phyloP scores from a whole-genome alignment of 37 sponge, comb jelly and placozoan genomes.

The Chondrilla cf. caribensis region DNA sequence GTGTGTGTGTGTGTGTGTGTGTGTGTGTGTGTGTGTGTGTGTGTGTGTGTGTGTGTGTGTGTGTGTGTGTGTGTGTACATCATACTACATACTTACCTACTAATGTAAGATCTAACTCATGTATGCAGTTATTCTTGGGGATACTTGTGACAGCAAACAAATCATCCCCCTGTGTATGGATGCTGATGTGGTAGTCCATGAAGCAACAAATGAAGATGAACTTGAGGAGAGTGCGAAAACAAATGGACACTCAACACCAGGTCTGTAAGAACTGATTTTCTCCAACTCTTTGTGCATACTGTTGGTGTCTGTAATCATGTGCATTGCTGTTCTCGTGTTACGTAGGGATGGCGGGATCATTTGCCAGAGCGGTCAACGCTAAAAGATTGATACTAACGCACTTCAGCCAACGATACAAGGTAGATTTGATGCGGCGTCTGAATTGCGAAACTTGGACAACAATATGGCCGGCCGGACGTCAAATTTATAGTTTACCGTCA shows the following conservation, averaged over 20 bases:
- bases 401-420: conserved; percentile 85
- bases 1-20: neutral
- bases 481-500: too few species aligned
- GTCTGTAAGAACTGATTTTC: conserved; percentile 22
- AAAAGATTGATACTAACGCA: conserved; percentile 75
- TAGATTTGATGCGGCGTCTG: too few species aligned
- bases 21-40: neutral
- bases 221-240: conserved; percentile 53
- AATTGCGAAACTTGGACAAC: too few species aligned
- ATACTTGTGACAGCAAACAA: conserved; percentile 77
- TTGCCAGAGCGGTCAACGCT: conserved; percentile 50
- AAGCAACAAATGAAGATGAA: conserved; percentile 86
- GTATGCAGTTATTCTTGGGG: conserved; percentile 79
- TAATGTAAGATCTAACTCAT: neutral
- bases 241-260: conserved; percentile 92
- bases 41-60: conserved; percentile 9
- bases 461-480: too few species aligned
- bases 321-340: too few species aligned
- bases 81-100: neutral
- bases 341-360: conserved; percentile 80
- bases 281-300: neutral
- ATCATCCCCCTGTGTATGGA: conserved; percentile 49
- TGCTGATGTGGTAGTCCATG: conserved; percentile 90
- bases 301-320: neutral
- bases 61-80: conserved; percentile 9